Base-by-base conservation (phyloP, 2,113 vertebrate species). In the Machaerirhynchus nigripectus region DNA sequence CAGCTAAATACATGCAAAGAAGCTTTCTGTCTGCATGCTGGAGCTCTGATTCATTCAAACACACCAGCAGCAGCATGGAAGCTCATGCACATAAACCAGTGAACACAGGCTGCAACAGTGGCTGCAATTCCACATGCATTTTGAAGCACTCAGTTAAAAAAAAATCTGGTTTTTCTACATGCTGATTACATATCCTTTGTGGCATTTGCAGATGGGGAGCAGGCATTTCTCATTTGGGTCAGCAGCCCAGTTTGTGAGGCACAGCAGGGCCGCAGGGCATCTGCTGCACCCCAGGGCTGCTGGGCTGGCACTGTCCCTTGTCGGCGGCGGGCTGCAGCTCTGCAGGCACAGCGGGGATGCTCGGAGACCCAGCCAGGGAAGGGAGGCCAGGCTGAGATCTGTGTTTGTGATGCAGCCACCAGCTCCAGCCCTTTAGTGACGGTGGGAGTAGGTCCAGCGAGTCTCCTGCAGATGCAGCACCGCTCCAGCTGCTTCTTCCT, bases 301-400 rank as follows among this genome's bases (percentile, higher is more conserved):
- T 24, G 50, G 22, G 1, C 55, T 40, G 74, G 12, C 40, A 13
- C 33, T 82, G 69, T 40, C 39, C 14, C 65, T 59, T 31, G 26
- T 15, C 68, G 4, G 49, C 4, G 1, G 31, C 13, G 2, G 28
- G 57, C 20, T 50, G 15, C 2, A 1, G 56, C 47, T 21, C 63
- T n/a, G 22, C 1, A 1, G 56, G 61, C 15, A 16, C 40, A 4
- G 37, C 2, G 0, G 49, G 33, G 65, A 13, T 10, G 42, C 35
- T 59, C 2, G 0, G 52, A 5, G 44, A n/a, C 57, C 52, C 1
- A 0, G 40, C 40, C 44, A 12, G 44, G 1, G 0, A 27, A 8
- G 59, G 57, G 44, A 56, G 44, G 50, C n/a, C 24, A 28, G 57
- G 53, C 18, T 57, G 27, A 35, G 28, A 16, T 44, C 57, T 28